A percentile compares a stretch with the other conserved stretches of the same genome.
Conservation (phyloP, 2,797 vertebrate genomes). For the Etheostoma nigrum region DNA sequence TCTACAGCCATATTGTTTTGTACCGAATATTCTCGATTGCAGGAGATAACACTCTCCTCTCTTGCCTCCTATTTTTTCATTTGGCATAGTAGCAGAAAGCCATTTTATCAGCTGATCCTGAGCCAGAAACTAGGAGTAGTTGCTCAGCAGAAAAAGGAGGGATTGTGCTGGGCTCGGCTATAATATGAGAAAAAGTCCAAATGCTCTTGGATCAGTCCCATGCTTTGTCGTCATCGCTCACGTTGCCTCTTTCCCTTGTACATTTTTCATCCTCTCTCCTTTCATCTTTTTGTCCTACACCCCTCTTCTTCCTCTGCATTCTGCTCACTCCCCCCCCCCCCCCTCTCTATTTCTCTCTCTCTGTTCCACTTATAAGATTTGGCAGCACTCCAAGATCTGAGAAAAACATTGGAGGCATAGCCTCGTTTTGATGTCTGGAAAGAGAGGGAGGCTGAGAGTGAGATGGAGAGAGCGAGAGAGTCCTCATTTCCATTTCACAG, state of each 20-base stretch:
- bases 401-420: slow-evolving; percentile 87
- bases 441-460: slow-evolving; percentile 70
- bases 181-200: slow-evolving; percentile 69
- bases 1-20: slow-evolving; percentile 35
- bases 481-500: slow-evolving; percentile 93
- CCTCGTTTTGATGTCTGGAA: slow-evolving; percentile 89
- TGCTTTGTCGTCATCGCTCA: slow-evolving; percentile 75
- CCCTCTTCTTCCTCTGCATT: slow-evolving; percentile 76
- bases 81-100: slow-evolving; percentile 70
- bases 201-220: slow-evolving; percentile 72
- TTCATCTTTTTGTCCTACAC: slow-evolving; percentile 73
- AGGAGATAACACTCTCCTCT: slow-evolving; percentile 54
- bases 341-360: slow-evolving; percentile 58
- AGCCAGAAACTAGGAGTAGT: slow-evolving; percentile 81
- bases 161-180: slow-evolving; percentile 74
- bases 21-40: slow-evolving; percentile 45
- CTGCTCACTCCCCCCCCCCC: slow-evolving; percentile 63
- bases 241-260: slow-evolving; percentile 70
- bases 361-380: slow-evolving; percentile 85
- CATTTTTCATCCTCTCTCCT: slow-evolving; percentile 79
- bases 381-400: slow-evolving; percentile 88
- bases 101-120: slow-evolving; percentile 83
- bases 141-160: slow-evolving; percentile 82
- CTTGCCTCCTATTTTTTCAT: slow-evolving; percentile 65
- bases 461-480: slow-evolving; percentile 71